A percentile compares a stretch with the other conserved stretches of the same genome.
These are phyloP conservation scores for Aphidius ervi DNA, from an alignment of 1,140 invertebrate genomes.

Conservation along the genomic window DNA sequence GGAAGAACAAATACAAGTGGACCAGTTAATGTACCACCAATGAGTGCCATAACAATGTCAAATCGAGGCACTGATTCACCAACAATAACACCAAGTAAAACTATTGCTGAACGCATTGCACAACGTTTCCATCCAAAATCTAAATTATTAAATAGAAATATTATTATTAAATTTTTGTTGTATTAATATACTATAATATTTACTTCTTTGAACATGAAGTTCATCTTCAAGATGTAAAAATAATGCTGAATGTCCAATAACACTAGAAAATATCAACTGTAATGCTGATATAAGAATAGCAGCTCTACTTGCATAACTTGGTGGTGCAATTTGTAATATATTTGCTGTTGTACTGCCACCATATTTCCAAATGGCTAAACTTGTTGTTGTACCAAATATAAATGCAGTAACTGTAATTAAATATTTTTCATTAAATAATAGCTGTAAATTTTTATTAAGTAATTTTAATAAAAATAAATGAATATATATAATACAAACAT, in stretches of 20 bases:
- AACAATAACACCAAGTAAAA: slow-evolving; percentile 69
- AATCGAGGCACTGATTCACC: slow-evolving; percentile 82
- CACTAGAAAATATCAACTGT: slow-evolving; percentile 72
- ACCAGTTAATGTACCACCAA: slow-evolving; percentile 79
- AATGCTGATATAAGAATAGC: slow-evolving; percentile 66
- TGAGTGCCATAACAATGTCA: slow-evolving; percentile 82
- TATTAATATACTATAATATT: slow-evolving; percentile 18
- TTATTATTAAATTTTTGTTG: background rate
- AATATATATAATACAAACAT: slow-evolving; percentile 40
- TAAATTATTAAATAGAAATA: slow-evolving; percentile 47
- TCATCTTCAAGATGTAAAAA: slow-evolving; percentile 70
- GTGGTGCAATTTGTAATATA: slow-evolving; percentile 60
- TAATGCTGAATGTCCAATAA: slow-evolving; percentile 67
- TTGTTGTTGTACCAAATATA: slow-evolving; percentile 62
- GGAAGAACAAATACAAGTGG: slow-evolving; percentile 83
- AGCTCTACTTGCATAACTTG: slow-evolving; percentile 57
- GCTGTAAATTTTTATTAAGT: no score
- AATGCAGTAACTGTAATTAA: slow-evolving; percentile 53
- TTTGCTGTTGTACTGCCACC: slow-evolving; percentile 54
- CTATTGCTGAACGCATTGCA: slow-evolving; percentile 65
- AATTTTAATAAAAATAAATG: background rate
- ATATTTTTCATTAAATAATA: background rate
- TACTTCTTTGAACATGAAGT: slow-evolving; percentile 58
- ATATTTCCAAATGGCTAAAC: slow-evolving; percentile 61
- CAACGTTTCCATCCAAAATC: slow-evolving; percentile 77